Evolutionary conservation across 2,797 vertebrate genomes (phyloP).

Genomic region (Crenuchus spilurus): DNA sequence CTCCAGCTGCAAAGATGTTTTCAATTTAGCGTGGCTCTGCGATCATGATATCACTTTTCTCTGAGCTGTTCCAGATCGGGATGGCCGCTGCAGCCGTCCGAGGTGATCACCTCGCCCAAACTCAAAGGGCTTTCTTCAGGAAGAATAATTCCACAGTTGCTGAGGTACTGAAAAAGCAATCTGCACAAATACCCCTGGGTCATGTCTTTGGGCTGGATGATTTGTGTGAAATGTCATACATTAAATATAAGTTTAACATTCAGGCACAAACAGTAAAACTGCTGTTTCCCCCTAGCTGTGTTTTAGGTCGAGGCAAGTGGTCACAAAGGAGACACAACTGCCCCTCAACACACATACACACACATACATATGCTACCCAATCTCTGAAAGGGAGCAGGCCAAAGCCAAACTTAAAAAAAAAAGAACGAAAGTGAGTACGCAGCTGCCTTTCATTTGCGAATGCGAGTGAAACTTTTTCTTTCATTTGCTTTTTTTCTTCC

Average conservation of each 20-base stretch:
- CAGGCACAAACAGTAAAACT: conserved; percentile 84
- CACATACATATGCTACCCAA: conserved; percentile 62
- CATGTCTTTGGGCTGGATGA: conserved; percentile 85
- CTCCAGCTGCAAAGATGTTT: conserved; percentile 86
- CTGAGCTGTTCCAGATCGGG: conserved; percentile 74
- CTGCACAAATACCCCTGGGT: conserved; percentile 85
- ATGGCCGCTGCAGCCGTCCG: conserved; percentile 76
- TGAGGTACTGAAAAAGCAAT: conserved; percentile 89
- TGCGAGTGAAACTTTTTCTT: conserved; percentile 68
- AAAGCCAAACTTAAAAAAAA: too few species aligned
- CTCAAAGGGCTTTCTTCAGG: conserved; percentile 80
- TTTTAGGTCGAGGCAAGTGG: conserved; percentile 78
- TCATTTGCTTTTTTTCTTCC: conserved; percentile 41
- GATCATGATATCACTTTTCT: conserved; percentile 84
- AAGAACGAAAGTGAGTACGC: conserved; percentile 62
- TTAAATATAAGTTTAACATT: conserved; percentile 90
- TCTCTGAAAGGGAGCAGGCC: conserved; percentile 63
- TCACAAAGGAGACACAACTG: conserved; percentile 74
- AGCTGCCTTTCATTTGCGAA: conserved; percentile 81
- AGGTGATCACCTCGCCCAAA: conserved; percentile 80
- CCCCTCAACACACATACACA: conserved; percentile 16
- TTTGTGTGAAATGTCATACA: conserved; percentile 90
- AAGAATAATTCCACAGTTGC: conserved; percentile 87
- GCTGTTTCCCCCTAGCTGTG: conserved; percentile 75
- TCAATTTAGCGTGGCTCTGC: conserved; percentile 84